These are phyloP conservation scores for Neoascia interrupta DNA, from an alignment of 2,888 invertebrate species.

Conservation along the genomic window DNA sequence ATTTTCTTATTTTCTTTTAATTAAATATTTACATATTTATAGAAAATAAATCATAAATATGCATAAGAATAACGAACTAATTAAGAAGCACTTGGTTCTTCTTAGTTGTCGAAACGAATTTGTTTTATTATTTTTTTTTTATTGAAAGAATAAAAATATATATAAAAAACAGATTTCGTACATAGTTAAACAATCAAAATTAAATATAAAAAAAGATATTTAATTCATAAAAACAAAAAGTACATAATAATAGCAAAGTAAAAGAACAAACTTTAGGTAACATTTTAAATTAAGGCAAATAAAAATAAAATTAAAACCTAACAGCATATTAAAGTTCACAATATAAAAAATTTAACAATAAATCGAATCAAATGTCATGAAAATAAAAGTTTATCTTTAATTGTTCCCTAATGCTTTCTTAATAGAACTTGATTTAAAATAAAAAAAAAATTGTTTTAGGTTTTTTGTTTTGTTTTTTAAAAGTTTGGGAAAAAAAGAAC, in stretches of 20 bases:
- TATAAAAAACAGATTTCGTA: slow-evolving; percentile 53
- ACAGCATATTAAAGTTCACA: slow-evolving; percentile 63
- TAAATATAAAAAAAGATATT: slow-evolving; percentile 56
- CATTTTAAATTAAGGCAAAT: slow-evolving; percentile 56
- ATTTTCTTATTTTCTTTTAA: slow-evolving; percentile 53
- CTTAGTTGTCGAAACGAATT: slow-evolving; percentile 64
- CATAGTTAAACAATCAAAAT: slow-evolving; percentile 70
- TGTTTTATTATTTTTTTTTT: slow-evolving; percentile 59
- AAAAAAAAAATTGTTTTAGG: slow-evolving; percentile 3
- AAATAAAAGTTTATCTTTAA: too few relatives aligned
- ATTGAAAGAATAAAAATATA: slow-evolving; percentile 33
- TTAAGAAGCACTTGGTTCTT: slow-evolving; percentile 59
- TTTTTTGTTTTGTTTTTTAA: slow-evolving; percentile 17
- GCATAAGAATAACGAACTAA: slow-evolving; percentile 7
- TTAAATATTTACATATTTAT: slow-evolving; percentile 60
- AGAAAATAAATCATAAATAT: slow-evolving; percentile 17
- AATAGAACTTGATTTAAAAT: too few relatives aligned
- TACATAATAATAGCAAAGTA: slow-evolving; percentile 27
- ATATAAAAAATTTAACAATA: slow-evolving; percentile 29
- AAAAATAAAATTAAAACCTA: slow-evolving; percentile 20
- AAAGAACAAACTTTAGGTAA: slow-evolving; percentile 47
- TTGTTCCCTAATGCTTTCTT: too few relatives aligned
- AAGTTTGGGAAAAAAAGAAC: slow-evolving; percentile 6
- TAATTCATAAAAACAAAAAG: slow-evolving; percentile 46
- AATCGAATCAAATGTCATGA: slow-evolving; percentile 37